Base-by-base conservation (phyloP, 1,140 invertebrate species). In the Bombus confusus region DNA sequence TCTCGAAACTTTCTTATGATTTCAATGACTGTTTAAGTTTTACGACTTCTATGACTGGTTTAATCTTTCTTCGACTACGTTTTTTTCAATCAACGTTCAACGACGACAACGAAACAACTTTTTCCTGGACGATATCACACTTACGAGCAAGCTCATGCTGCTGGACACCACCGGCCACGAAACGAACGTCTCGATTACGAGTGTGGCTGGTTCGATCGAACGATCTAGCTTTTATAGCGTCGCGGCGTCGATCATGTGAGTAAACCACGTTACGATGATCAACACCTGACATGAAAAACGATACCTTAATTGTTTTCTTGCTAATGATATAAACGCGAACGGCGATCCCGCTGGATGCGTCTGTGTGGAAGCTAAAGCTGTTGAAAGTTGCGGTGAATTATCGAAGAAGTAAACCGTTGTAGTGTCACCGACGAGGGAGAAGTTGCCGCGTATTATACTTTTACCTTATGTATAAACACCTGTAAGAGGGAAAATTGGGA, bases 161-260 rank as follows among this genome's bases (percentile, higher is more conserved):
- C 28, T 71, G 68, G 75, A 83, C 76, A 88, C 80, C 79, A 76
- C 74, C 73, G 83, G 52, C 80, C 59, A 80, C 80, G 85, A 87
- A 87, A 89, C 83, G 77, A 41, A 74, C 85, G 79, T 81, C 79
- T 87, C 73, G 34, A 59, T 79, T 85, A 52, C 77, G 75, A 91
- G 83, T 92, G 90, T 85, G 87, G 79, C 79, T 86, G 31, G 18
- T 28, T 79, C 81, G 80, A 87, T 89, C 75, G 57, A 13, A 69
- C 69, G 74, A 69, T 71, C 74, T 72, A 76, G 84, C 87, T 91
- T 92, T 90, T 92, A 92, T 92, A 92, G 85, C 64, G 83, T 91
- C 72, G 85, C 85, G 81, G 78, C 39, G 34, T 43, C 77, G 64
- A 64, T 22, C 62, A 13, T 43, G 31, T 59, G 82, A 43, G 69